phyloP scores from a whole-genome alignment of 2,888 invertebrate species.

The Tetragnatha montana region DNA sequence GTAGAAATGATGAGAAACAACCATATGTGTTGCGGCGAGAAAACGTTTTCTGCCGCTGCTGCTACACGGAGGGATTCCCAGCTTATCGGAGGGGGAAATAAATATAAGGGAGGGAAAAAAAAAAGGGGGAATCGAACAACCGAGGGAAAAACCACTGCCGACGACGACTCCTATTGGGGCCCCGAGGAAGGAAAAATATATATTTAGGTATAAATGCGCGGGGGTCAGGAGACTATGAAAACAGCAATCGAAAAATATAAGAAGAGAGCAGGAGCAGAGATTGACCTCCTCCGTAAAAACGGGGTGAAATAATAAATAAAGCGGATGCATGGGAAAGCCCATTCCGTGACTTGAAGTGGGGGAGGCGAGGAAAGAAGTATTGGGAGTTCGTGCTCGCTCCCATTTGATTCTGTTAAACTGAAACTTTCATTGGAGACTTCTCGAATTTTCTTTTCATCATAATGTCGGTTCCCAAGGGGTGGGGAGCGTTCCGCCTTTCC shows the following conservation, averaged over 20 bases:
- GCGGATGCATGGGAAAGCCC: slow-evolving; percentile 28
- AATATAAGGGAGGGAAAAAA: slow-evolving; percentile 38
- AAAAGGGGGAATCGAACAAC: slow-evolving; percentile 18
- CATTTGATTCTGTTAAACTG: slow-evolving; percentile 51
- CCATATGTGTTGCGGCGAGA: slow-evolving; percentile 66
- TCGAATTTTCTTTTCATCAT: slow-evolving; percentile 15
- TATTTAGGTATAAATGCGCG: slow-evolving; percentile 66
- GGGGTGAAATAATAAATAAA: slow-evolving; percentile 58
- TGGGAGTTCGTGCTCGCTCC: slow-evolving; percentile 43
- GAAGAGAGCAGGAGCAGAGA: slow-evolving; percentile 38
- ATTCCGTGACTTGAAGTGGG: slow-evolving; percentile 43
- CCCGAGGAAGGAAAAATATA: slow-evolving; percentile 57
- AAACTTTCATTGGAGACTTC: slow-evolving; percentile 20
- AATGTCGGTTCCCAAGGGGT: slow-evolving; percentile 6
- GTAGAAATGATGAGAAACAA: slow-evolving; percentile 66
- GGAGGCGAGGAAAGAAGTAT: slow-evolving; percentile 47
- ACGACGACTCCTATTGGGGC: slow-evolving; percentile 50
- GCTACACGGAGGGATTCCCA: slow-evolving; percentile 38
- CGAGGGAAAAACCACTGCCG: slow-evolving; percentile 29
- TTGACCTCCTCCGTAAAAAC: slow-evolving; percentile 39
- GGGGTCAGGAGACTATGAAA: slow-evolving; percentile 32
- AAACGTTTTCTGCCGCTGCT: slow-evolving; percentile 45
- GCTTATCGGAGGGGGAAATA: slow-evolving; percentile 39
- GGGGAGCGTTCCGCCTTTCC: background rate
- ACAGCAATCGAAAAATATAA: slow-evolving; percentile 55